A percentile compares a stretch with the other conserved stretches of the same genome.
Evolutionary conservation across 1,140 invertebrate species (phyloP).

Genomic region (Magallana ariakensis): DNA sequence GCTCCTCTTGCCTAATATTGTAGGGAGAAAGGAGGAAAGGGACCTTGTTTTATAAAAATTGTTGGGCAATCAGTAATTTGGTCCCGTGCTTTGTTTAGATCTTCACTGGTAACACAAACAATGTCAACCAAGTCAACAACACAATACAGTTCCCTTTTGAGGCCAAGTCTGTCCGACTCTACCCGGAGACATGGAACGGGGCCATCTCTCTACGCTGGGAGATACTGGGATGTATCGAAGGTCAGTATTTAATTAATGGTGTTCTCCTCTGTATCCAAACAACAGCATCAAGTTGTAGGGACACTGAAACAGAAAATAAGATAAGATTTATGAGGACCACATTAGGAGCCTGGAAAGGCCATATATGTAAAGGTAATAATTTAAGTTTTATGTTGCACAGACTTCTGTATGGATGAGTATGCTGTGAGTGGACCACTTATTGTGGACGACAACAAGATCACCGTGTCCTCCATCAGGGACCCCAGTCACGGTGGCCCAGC

Average conservation of each 20-base stretch:
- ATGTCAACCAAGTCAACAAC: slow-evolving; percentile 55
- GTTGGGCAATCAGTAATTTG: neutral
- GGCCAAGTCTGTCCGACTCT: slow-evolving; percentile 62
- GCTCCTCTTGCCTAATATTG: no score
- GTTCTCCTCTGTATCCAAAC: neutral
- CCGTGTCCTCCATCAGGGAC: slow-evolving; percentile 60
- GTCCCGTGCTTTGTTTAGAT: slow-evolving; percentile 55
- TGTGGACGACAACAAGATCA: slow-evolving; percentile 53
- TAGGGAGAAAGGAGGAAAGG: no score
- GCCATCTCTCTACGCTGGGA: slow-evolving; percentile 69
- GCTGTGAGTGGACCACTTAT: slow-evolving; percentile 69
- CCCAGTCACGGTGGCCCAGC: slow-evolving; percentile 50
- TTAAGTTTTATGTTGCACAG: slow-evolving; percentile 41
- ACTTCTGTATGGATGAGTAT: slow-evolving; percentile 68
- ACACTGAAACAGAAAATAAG: neutral
- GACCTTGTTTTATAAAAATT: neutral
- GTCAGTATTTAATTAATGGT: slow-evolving; percentile 44
- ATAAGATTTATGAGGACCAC: neutral
- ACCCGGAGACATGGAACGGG: slow-evolving; percentile 63
- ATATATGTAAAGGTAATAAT: no score
- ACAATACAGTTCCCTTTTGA: slow-evolving; percentile 64
- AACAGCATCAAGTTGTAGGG: no score
- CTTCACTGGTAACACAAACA: slow-evolving; percentile 65
- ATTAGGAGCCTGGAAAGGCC: neutral
- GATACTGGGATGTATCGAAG: slow-evolving; percentile 68